These are phyloP conservation scores for Kryphioiulus occultus DNA, from an alignment of 2,888 invertebrate species.

Conservation along the genomic window DNA sequence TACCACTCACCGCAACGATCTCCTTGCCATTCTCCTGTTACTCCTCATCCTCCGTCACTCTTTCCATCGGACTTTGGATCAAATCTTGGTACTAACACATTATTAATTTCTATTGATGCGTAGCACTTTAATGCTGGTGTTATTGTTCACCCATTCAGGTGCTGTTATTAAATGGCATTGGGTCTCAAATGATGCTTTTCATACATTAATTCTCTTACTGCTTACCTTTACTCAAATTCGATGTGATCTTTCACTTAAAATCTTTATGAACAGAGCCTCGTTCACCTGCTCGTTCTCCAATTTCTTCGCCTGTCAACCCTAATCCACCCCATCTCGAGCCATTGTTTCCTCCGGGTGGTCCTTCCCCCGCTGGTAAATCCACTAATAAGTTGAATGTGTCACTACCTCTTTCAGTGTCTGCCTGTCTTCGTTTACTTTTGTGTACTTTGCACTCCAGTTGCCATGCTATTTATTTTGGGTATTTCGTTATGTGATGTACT, in stretches of 20 bases:
- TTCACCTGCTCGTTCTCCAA: conserved; percentile 57
- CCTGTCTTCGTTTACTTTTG: background rate
- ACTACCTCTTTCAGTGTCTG: background rate
- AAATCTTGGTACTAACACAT: conserved; percentile 50
- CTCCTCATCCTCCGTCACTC: conserved; percentile 55
- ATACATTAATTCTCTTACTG: background rate
- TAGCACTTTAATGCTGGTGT: too few species aligned
- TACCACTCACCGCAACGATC: conserved; percentile 58
- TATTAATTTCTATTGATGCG: conserved; percentile 27
- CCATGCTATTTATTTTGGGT: background rate
- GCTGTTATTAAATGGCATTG: background rate
- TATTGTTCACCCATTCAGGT: background rate
- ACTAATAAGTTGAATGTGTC: background rate
- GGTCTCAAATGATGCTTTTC: background rate
- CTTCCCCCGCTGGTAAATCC: conserved; percentile 67
- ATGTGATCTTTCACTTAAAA: conserved; percentile 1
- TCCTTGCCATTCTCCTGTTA: conserved; percentile 56
- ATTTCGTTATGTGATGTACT: too few species aligned
- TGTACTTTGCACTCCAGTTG: background rate
- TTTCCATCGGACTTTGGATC: conserved; percentile 56
- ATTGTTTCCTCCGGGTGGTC: conserved; percentile 57
- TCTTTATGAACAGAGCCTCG: conserved; percentile 50
- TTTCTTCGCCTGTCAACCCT: conserved; percentile 72
- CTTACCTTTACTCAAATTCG: background rate
- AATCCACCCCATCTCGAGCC: conserved; percentile 66